Percentiles rank a stretch among this genome's conserved stretches.
phyloP scores from a whole-genome alignment of 2,888 invertebrate species.

The Caenorhabditis virilis region DNA sequence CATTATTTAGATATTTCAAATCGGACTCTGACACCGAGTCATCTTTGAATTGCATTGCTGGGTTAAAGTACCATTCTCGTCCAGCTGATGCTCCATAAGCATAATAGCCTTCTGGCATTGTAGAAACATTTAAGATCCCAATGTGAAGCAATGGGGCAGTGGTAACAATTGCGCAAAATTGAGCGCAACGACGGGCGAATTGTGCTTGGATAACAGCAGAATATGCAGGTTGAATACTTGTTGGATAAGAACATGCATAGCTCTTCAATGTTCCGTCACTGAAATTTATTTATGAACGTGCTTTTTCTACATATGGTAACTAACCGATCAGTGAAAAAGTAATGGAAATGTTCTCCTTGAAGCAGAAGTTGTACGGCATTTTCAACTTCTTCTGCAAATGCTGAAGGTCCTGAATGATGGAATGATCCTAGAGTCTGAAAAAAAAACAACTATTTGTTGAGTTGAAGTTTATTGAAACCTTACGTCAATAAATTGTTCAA shows the following conservation, averaged over 20 bases:
- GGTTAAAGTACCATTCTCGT: conserved; percentile 62
- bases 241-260: conserved; percentile 57
- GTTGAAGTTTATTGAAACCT: neutral
- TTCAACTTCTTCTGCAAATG: conserved; percentile 48
- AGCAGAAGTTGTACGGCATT: conserved; percentile 35
- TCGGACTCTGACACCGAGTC: conserved; percentile 47
- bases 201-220: conserved; percentile 62
- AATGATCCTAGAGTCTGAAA: conserved; percentile 53
- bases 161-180: conserved; percentile 63
- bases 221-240: conserved; percentile 62
- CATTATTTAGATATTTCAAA: conserved; percentile 48
- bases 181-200: conserved; percentile 61
- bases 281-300: conserved; percentile 1
- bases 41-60: conserved; percentile 60
- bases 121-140: conserved; percentile 59
- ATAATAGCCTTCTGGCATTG: conserved; percentile 61
- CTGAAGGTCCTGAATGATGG: conserved; percentile 47
- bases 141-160: conserved; percentile 58
- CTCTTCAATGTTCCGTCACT: conserved; percentile 53
- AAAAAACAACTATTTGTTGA: neutral
- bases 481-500: conserved; percentile 60
- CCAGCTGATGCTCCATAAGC: conserved; percentile 64
- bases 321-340: conserved; percentile 61
- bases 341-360: conserved; percentile 56
- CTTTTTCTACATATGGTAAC: neutral